Conservation (phyloP, 2,888 invertebrate species). For the Salticus scenicus region DNA sequence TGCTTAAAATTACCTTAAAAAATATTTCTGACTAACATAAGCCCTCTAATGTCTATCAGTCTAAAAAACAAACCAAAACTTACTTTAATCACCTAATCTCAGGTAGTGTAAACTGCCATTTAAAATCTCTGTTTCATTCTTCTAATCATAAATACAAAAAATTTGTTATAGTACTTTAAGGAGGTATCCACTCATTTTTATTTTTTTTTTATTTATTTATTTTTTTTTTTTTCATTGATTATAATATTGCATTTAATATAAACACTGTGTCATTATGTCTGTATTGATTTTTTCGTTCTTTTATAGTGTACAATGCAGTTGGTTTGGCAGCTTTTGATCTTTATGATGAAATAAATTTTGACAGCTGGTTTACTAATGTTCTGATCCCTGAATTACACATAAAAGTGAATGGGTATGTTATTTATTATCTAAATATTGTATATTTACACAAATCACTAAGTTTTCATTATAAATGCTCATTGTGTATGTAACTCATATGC, state of each 20-base stretch:
- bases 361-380: conserved; percentile 91
- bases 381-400: conserved; percentile 88
- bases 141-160: no score
- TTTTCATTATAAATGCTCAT: no score
- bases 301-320: conserved; percentile 88
- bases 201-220: not conserved
- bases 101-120: no score
- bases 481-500: no score
- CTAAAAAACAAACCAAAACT: no score
- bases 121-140: no score
- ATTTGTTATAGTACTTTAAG: no score
- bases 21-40: no score
- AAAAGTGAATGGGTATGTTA: conserved; percentile 81
- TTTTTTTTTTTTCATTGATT: not conserved
- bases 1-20: no score
- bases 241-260: not conserved
- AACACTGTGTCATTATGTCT: not conserved
- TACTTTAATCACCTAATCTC: no score
- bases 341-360: conserved; percentile 94
- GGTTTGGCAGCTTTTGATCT: conserved; percentile 91
- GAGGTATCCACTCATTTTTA: conserved; percentile 1
- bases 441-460: no score
- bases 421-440: not conserved
- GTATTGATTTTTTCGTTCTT: not conserved
- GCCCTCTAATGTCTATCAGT: no score